Evolutionary conservation across 2,113 vertebrate genomes (phyloP), one percentile per base, ranked within the genome.

Genomic region (Podocnemis expansa): DNA sequence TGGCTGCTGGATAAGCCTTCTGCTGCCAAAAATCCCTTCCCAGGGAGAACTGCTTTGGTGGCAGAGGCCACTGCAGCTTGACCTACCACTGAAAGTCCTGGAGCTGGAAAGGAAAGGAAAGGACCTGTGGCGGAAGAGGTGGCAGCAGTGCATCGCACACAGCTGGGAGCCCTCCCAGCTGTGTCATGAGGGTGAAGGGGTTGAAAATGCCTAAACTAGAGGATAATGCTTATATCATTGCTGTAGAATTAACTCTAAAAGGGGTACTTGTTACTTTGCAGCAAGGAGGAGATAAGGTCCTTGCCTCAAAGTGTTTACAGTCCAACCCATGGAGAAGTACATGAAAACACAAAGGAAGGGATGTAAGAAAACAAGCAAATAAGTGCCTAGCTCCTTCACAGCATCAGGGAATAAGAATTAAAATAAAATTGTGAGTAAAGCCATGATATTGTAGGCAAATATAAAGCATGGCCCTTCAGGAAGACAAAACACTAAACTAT

Each of bases 401-500:
- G 17, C 29, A 19, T 21, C 45, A 73, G 41, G 41, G 41, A 92
- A 76, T 75, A 93, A 81, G 5, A 91, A 91, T 56, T 67, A 56
- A 91, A 89, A 52, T 80, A 54, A 83, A 94, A 52, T 52, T 86
- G 58, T 75, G 56, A 63, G 34, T 52, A 78, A 88, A 93, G 31
- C 73, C 81, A 94, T 94, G 88, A 89, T n/a, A 5, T 78, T 41
- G 47, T 41, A 78, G 75, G 91, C 91, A 79, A 89, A 91, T 89
- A 96, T 80, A 73, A n/a, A 89, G 82, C 76, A 88, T 79, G 78
- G 27, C 21, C 87, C 83, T 79, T 73, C 94, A 41, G 89, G 81
- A 90, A 60, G 79, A 29, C 91, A 94, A 94, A 85, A 54, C 63
- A 84, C 92, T 89, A 85, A 93, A 86, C 94, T 89, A 82, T 83